A percentile compares a stretch with the other conserved stretches of the same genome.
phyloP scores from a whole-genome alignment of 2,888 invertebrate genomes.

The Nomada ferruginata region DNA sequence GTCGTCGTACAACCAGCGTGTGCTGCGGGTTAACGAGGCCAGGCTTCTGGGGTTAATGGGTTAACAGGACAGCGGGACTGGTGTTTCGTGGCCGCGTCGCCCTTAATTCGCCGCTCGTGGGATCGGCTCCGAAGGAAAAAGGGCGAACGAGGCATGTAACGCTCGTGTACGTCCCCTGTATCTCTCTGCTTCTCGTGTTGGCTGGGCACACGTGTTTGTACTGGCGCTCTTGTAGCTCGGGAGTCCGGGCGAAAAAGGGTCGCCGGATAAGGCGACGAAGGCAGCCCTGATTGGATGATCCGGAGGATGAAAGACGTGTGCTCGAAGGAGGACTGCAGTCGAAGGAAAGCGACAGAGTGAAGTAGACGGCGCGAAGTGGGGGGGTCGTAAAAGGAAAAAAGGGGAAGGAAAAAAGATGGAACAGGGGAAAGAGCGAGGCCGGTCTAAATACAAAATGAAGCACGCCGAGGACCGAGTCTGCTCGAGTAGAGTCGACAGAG shows the following conservation, averaged over 20 bases:
- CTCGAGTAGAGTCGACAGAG: constrained; percentile 69
- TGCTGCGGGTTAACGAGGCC: constrained; percentile 69
- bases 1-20: constrained; percentile 55
- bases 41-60: constrained; percentile 70
- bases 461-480: constrained; percentile 57
- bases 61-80: constrained; percentile 71
- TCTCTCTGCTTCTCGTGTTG: neutral
- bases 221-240: constrained; percentile 34
- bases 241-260: constrained; percentile 39
- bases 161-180: constrained; percentile 15
- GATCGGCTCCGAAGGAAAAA: constrained; percentile 55
- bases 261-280: constrained; percentile 36
- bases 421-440: constrained; percentile 16
- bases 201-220: constrained; percentile 25
- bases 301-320: constrained; percentile 40
- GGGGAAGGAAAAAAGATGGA: constrained; percentile 2
- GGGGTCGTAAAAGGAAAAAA: neutral
- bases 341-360: neutral
- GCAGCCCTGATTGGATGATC: constrained; percentile 51
- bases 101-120: constrained; percentile 72
- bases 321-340: neutral
- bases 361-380: neutral
- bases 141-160: constrained; percentile 28
- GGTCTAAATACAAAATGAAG: constrained; percentile 58
- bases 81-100: constrained; percentile 66